Evolutionary conservation across 2,888 invertebrate genomes (phyloP), one percentile per base, ranked within the genome.

Genomic region (Parasteatoda lunata): DNA sequence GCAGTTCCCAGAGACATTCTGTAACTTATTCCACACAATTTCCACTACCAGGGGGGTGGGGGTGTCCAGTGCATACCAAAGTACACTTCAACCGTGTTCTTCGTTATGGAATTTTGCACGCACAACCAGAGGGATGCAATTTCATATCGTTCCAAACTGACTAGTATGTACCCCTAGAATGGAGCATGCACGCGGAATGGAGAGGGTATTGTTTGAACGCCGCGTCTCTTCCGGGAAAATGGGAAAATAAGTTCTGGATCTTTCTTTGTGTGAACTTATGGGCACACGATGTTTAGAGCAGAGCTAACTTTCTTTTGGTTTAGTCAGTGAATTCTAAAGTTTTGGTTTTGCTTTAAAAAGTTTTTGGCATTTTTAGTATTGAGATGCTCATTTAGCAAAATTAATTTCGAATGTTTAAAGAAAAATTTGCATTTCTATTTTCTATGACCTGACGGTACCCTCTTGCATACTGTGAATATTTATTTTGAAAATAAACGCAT

Each of bases 81-180:
- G 75, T 59, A 47, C 68, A 72, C 47, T 49, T 66, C 49, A 49
- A 66, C 71, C 81, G 71, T 80, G 73, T 76, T 30, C 30, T 30
- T 73, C 83, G 83, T 85, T 85, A 85, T 85, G 85, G 85, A 80
- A 85, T 85, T 71, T 77, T 77, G 85, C 85, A 85, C 85, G 85
- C 80, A 85, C 77, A 51, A 45, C 30, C 30, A 30, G 30, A 30
- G 30, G 30, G 30, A 30, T 30, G 30, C 30, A 30, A 30, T 30
- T 30, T 30, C 30, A 30, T 30, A 30, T 30, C 30, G 30, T 30
- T 30, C 30, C 30, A 30, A 30, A 30, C 30, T 30, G 30, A 30
- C 30, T 30, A 30, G 30, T 30, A 1, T 30, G 30, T 30, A 30
- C 30, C 30, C 30, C 30, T 30, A 30, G 30, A 30, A 66, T 85